Evolutionary conservation across 2,888 invertebrate genomes (phyloP).

Genomic region (Cryptocheilus praepositus): DNA sequence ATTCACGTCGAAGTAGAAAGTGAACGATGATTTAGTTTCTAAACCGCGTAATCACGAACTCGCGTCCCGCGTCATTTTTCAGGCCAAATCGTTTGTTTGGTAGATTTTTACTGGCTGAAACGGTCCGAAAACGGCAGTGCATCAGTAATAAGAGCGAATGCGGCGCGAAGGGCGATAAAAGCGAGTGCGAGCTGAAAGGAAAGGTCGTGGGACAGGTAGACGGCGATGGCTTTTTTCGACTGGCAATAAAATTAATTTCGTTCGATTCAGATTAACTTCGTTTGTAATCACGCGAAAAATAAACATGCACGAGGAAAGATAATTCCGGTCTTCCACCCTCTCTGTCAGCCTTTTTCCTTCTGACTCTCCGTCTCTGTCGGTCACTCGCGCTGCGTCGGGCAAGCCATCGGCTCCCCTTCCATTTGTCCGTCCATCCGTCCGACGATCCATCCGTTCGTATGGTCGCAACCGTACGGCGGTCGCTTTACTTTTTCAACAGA

Average conservation of each 20-base stretch:
- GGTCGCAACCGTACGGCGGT: slow-evolving; percentile 56
- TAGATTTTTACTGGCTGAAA: too few relatives aligned
- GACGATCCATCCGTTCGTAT: slow-evolving; percentile 41
- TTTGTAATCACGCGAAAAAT: slow-evolving; percentile 72
- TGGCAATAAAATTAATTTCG: slow-evolving; percentile 75
- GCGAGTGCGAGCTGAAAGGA: slow-evolving; percentile 6
- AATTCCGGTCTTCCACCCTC: slow-evolving; percentile 41
- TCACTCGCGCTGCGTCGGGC: slow-evolving; percentile 20
- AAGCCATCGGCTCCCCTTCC: slow-evolving; percentile 25
- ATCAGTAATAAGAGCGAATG: background rate
- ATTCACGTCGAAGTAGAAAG: too few relatives aligned
- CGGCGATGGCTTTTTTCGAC: slow-evolving; percentile 33
- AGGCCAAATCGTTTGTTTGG: too few relatives aligned
- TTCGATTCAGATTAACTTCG: slow-evolving; percentile 75
- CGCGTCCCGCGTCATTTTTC: too few relatives aligned
- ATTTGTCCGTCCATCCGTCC: slow-evolving; percentile 33
- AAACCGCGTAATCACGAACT: too few relatives aligned
- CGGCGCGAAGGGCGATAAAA: background rate
- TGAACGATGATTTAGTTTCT: too few relatives aligned
- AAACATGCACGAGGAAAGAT: slow-evolving; percentile 61
- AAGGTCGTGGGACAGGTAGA: slow-evolving; percentile 22
- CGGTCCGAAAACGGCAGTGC: too few relatives aligned
- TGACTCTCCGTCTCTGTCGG: slow-evolving; percentile 1
- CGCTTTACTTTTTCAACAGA: slow-evolving; percentile 59
- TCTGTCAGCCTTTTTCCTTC: slow-evolving; percentile 10